Percentiles rank a stretch among this genome's conserved stretches.
Evolutionary conservation across 2,113 vertebrate species (phyloP).

Genomic region (Romanogobio albipinnatus): DNA sequence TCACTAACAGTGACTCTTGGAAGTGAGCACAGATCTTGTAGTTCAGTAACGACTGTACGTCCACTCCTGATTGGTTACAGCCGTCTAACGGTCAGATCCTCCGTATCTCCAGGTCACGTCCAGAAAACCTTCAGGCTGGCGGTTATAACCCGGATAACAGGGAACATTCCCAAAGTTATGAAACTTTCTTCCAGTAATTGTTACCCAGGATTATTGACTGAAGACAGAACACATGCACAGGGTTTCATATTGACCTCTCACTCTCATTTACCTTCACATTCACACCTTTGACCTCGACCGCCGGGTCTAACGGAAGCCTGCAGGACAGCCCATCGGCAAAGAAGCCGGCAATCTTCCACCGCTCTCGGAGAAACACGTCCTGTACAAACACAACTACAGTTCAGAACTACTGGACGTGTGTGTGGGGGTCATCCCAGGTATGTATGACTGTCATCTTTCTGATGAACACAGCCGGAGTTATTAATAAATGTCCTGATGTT

Average conservation of each 20-base stretch:
- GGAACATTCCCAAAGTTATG: too few relatives aligned
- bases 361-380: conserved; percentile 77
- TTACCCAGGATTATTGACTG: background rate
- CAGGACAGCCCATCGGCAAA: conserved; percentile 81
- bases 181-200: background rate
- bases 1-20: too few relatives aligned
- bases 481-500: too few relatives aligned
- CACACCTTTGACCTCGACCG: conserved; percentile 83
- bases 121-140: too few relatives aligned
- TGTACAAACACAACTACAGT: conserved; percentile 56
- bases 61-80: too few relatives aligned
- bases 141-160: too few relatives aligned
- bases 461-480: too few relatives aligned
- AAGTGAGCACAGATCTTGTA: too few relatives aligned
- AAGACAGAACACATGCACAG: background rate
- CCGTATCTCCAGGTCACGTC: too few relatives aligned
- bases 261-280: conserved; percentile 78
- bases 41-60: too few relatives aligned
- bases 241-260: background rate
- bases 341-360: conserved; percentile 80
- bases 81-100: too few relatives aligned
- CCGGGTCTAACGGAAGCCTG: conserved; percentile 86
- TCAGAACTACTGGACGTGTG: background rate
- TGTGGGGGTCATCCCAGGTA: background rate
- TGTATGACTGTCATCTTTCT: too few relatives aligned